Evolutionary conservation across 2,797 vertebrate genomes (phyloP).

Genomic region (Chelmon rostratus): DNA sequence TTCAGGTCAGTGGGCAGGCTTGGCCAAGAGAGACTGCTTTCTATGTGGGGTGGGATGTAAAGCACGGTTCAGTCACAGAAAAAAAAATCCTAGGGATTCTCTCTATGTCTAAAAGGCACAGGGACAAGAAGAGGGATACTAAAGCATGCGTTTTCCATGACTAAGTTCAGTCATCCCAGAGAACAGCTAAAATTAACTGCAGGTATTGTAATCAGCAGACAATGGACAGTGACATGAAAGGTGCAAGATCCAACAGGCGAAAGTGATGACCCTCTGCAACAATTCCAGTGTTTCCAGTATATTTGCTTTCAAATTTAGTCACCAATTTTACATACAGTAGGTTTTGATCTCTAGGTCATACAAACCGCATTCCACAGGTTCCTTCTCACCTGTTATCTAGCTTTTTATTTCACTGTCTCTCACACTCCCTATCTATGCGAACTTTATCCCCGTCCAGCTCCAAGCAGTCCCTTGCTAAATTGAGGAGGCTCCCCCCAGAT

Average conservation of each 20-base stretch:
- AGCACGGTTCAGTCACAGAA: conserved; percentile 16
- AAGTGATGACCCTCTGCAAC: not conserved
- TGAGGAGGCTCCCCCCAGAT: conserved; percentile 41
- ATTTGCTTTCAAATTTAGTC: conserved; percentile 16
- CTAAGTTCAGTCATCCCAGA: conserved; percentile 1
- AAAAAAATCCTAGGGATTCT: not conserved
- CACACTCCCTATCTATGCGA: not conserved
- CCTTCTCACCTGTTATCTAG: conserved; percentile 16
- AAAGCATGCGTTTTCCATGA: not conserved
- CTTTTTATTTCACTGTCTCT: conserved; percentile 6
- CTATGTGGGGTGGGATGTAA: conserved; percentile 5
- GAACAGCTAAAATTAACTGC: conserved; percentile 22
- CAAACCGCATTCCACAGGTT: conserved; percentile 18
- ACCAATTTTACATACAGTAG: not conserved
- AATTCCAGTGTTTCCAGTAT: not conserved
- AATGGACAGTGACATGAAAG: conserved; percentile 25
- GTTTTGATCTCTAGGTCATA: conserved; percentile 16
- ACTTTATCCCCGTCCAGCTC: conserved; percentile 20
- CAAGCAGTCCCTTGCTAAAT: conserved; percentile 39
- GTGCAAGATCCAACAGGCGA: conserved; percentile 5
- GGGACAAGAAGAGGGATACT: conserved; percentile 1
- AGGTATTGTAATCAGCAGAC: conserved; percentile 36
- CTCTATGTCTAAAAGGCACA: not conserved
- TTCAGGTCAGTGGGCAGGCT: not conserved
- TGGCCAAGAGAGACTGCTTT: conserved; percentile 14